Conservation (phyloP, 2,113 vertebrate species). For the Semicossyphus pulcher region DNA sequence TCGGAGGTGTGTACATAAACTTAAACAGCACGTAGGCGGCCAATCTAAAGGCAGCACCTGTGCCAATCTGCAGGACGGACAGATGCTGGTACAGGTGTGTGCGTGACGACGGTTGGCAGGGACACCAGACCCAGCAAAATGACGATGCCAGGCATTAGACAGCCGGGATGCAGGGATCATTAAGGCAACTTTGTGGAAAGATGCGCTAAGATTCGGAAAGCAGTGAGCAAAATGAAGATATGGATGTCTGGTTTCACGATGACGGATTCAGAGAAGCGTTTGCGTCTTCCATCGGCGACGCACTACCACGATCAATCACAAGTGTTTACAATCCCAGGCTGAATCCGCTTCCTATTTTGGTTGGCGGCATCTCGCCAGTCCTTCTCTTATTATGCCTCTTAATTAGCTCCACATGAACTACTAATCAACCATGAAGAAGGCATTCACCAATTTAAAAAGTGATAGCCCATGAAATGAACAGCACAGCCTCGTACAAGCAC, state of each 20-base stretch:
- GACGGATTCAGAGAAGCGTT: constrained; percentile 38
- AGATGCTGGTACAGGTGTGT: constrained; percentile 83
- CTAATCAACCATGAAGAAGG: constrained; percentile 85
- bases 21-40: constrained; percentile 41
- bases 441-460: constrained; percentile 85
- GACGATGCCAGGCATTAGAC: constrained; percentile 53
- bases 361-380: constrained; percentile 72
- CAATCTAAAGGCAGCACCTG: constrained; percentile 76
- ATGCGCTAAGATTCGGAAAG: constrained; percentile 64
- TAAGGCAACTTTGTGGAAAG: constrained; percentile 73
- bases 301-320: constrained; percentile 58
- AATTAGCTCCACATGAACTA: constrained; percentile 84
- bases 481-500: constrained; percentile 68
- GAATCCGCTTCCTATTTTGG: constrained; percentile 59
- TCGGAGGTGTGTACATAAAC: constrained; percentile 51
- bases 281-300: constrained; percentile 40
- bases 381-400: constrained; percentile 83
- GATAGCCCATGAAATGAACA: constrained; percentile 86
- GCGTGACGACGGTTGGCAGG: constrained; percentile 73
- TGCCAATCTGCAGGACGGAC: constrained; percentile 74
- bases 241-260: constrained; percentile 45
- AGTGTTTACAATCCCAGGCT: constrained; percentile 65
- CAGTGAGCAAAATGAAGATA: constrained; percentile 49
- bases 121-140: constrained; percentile 57
- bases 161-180: constrained; percentile 65